These are phyloP conservation scores for Pristionchus entomophagus DNA, from an alignment of 2,888 invertebrate species.

Conservation along the genomic window DNA sequence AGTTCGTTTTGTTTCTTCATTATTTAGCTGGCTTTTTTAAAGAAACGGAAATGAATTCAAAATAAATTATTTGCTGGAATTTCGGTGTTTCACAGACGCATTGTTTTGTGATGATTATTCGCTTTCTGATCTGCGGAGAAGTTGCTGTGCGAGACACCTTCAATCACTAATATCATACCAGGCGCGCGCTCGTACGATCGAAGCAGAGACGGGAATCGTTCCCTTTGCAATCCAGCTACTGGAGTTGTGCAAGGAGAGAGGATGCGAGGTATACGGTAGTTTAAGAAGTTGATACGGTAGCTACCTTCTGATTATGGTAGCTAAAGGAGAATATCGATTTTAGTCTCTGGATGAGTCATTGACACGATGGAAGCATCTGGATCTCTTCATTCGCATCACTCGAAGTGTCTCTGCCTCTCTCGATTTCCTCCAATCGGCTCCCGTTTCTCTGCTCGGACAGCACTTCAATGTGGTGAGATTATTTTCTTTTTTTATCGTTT, in stretches of 20 bases:
- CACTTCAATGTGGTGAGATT: slow-evolving; percentile 24
- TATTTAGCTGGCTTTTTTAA: background rate
- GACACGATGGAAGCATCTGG: slow-evolving; percentile 53
- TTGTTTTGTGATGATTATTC: too few species aligned
- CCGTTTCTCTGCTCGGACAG: slow-evolving; percentile 16
- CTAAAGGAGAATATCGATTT: background rate
- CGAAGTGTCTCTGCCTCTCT: slow-evolving; percentile 20
- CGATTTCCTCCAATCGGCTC: slow-evolving; percentile 43
- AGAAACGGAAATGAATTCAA: background rate
- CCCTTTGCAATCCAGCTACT: slow-evolving; percentile 55
- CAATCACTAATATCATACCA: slow-evolving; percentile 41
- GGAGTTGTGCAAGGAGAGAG: slow-evolving; percentile 53
- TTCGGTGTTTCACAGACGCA: background rate
- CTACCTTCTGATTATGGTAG: too few species aligned
- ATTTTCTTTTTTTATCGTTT: background rate
- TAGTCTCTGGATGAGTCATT: slow-evolving; percentile 54
- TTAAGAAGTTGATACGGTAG: background rate
- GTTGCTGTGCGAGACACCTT: background rate
- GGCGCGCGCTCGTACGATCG: slow-evolving; percentile 53
- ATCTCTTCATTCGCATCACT: slow-evolving; percentile 42
- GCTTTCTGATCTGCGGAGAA: too few species aligned
- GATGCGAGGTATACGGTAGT: slow-evolving; percentile 50
- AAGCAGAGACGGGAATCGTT: slow-evolving; percentile 60
- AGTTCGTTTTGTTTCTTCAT: background rate
- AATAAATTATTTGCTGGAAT: background rate